Evolutionary conservation across 2,113 vertebrate species (phyloP).

Genomic region (Heliornis fulica): DNA sequence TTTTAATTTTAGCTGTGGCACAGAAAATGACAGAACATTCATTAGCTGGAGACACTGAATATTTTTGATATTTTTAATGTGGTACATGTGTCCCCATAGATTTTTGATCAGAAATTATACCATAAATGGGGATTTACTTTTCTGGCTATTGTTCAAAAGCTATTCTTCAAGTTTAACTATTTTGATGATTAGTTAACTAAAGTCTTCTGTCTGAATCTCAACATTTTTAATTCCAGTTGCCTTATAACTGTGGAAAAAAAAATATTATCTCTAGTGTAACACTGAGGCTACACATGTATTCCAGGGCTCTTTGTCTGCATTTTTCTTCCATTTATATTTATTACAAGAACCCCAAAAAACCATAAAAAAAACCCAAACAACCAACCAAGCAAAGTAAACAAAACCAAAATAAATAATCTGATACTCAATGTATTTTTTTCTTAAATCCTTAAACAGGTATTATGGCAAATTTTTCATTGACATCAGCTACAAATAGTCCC

Average conservation of each 20-base stretch:
- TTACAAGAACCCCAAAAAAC: background rate
- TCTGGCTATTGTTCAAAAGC: background rate
- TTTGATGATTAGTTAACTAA: conserved; percentile 22
- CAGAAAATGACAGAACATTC: background rate
- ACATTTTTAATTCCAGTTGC: background rate
- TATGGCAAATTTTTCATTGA: background rate
- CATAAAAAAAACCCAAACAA: background rate
- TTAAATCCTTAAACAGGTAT: background rate
- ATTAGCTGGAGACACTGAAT: background rate
- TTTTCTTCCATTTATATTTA: background rate
- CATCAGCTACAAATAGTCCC: background rate
- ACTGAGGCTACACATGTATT: background rate
- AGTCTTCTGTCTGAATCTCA: background rate
- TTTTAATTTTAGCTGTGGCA: background rate
- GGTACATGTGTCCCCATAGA: background rate
- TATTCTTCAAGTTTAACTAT: background rate
- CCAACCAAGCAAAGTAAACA: too few species aligned
- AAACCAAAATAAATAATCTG: background rate
- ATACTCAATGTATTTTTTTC: background rate
- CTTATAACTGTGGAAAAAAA: background rate
- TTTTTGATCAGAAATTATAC: background rate
- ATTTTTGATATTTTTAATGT: background rate
- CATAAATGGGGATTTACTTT: background rate
- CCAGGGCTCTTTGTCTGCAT: background rate
- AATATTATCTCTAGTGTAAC: background rate